Base-by-base conservation (phyloP, 2,797 vertebrate genomes). In the Orientallactaga sibirica region DNA sequence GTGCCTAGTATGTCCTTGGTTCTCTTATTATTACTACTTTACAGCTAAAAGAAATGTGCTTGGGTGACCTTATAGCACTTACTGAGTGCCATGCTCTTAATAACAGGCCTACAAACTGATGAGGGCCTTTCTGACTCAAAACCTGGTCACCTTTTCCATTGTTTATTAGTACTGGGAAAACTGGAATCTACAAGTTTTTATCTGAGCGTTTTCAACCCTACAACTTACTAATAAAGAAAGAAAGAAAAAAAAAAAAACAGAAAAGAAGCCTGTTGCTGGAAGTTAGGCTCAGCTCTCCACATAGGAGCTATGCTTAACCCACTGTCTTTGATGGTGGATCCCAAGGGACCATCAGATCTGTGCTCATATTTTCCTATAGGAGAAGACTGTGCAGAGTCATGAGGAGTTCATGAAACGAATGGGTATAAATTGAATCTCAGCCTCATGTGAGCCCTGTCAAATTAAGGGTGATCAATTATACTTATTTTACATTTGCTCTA, bases 401-500 rank as follows among this genome's bases (percentile, higher is more conserved):
- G 1, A 4, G 37, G 52, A 55, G 62, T 27, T 78, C 55, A 9
- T 62, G 67, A 82, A 66, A 61, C 9, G 19, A 80, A 88, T 62
- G 41, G 37, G 52, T 29, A 66, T 77, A 88, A 70, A 88, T 66
- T 0, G 3, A 85, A 85, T 85, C 33, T 66, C 70, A 82, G 55
- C 71, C 48, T 86, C n/a, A 16, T 62, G 43, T 68, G 71, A 81
- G 14, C 75, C 67, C 70, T 86, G 71, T 90, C 74, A 92, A 68
- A 37, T 94, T 71, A 82, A 37, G 91, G 55, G 10, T 81, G 61
- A 79, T 94, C 73, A 76, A 71, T 19, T 71, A 5, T 5, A n/a
- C 74, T 93, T 73, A 67, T 37, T 90, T 95, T 62, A 71, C n/a
- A 52, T 83, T 86, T 67, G 55, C 48, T 83, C 55, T 92, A 71